A percentile compares a stretch with the other conserved stretches of the same genome.
Evolutionary conservation across 2,113 vertebrate species (phyloP).

Genomic region (Lichenostomus cassidix): DNA sequence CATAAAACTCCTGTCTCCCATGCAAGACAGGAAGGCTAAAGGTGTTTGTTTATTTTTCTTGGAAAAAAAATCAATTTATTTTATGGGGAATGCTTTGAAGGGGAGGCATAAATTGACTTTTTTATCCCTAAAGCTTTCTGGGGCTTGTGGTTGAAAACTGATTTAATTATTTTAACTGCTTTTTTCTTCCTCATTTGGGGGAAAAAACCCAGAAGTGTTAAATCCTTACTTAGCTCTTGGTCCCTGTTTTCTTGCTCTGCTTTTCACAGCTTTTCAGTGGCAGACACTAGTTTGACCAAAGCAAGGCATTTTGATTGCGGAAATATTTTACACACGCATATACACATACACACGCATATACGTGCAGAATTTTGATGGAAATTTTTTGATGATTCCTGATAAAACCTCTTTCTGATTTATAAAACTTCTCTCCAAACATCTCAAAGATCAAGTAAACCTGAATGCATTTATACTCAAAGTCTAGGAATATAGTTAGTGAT

Average conservation of each 20-base stretch:
- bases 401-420: neutral
- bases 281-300: neutral
- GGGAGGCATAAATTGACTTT: neutral
- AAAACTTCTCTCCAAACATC: neutral
- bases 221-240: neutral
- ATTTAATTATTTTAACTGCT: neutral
- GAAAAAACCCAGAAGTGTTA: neutral
- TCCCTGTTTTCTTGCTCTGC: neutral
- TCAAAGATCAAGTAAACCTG: neutral
- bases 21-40: too few species aligned
- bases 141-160: neutral
- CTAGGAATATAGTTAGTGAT: neutral
- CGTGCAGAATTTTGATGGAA: neutral
- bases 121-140: neutral
- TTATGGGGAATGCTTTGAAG: neutral
- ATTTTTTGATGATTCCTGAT: neutral
- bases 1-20: too few species aligned
- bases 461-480: neutral
- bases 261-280: neutral
- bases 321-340: neutral
- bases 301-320: neutral
- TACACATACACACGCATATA: neutral
- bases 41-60: neutral
- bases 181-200: neutral
- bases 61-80: neutral